These are phyloP conservation scores for Hozukius guyotensis DNA, from an alignment of 2,797 vertebrate genomes.

Conservation along the genomic window DNA sequence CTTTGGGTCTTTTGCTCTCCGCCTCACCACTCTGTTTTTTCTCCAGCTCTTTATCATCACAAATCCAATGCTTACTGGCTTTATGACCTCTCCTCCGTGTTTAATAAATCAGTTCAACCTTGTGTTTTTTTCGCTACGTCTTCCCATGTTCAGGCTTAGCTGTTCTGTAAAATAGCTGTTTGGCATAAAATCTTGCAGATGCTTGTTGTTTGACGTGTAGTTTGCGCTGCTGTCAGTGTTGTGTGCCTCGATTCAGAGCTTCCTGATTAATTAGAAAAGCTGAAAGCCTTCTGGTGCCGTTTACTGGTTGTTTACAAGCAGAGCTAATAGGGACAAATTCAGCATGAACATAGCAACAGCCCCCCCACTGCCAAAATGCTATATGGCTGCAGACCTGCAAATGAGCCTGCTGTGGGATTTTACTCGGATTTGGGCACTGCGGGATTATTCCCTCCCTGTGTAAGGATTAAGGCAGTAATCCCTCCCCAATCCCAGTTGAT, in stretches of 20 bases:
- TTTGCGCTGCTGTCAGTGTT: not conserved
- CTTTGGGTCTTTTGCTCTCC: constrained; percentile 28
- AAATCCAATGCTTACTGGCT: constrained; percentile 23
- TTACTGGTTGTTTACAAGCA: constrained; percentile 48
- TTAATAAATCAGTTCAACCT: constrained; percentile 22
- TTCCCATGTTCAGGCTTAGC: not conserved
- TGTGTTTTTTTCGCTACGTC: not conserved
- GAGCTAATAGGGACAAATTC: constrained; percentile 52
- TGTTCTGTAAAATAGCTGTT: not conserved
- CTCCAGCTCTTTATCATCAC: constrained; percentile 35
- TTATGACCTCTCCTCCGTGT: constrained; percentile 13
- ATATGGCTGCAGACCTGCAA: constrained; percentile 47
- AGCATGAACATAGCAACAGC: constrained; percentile 56
- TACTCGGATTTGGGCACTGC: constrained; percentile 78
- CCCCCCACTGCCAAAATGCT: constrained; percentile 51
- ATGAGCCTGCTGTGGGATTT: constrained; percentile 69
- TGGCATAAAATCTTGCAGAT: not conserved
- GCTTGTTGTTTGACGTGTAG: not conserved
- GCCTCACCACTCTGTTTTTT: not conserved
- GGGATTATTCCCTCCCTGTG: constrained; percentile 84
- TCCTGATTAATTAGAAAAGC: constrained; percentile 35
- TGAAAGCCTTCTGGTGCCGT: constrained; percentile 8
- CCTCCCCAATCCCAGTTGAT: constrained; percentile 74
- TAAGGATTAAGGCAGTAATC: constrained; percentile 86
- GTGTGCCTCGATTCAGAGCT: not conserved